A percentile compares a stretch with the other conserved stretches of the same genome.
Evolutionary conservation across 2,797 vertebrate species (phyloP).

Genomic region (Paramormyrops hopkinsi): DNA sequence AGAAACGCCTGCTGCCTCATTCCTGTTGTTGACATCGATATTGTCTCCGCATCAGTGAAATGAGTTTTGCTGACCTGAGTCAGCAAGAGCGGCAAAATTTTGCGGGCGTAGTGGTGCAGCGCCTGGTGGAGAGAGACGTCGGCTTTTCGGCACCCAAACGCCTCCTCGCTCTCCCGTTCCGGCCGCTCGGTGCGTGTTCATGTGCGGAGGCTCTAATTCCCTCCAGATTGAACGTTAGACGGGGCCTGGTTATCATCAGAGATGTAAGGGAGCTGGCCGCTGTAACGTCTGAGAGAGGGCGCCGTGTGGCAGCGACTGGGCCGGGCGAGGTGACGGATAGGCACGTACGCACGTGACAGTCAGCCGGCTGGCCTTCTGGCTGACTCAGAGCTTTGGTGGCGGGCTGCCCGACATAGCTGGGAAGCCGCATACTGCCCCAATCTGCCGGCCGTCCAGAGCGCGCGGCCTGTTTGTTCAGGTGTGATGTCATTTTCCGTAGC

Average conservation of each 20-base stretch:
- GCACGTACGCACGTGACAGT: not conserved
- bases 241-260: not conserved
- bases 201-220: not conserved
- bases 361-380: not conserved
- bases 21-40: constrained; percentile 65
- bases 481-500: not conserved
- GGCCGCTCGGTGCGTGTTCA: not conserved
- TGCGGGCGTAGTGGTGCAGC: constrained; percentile 45
- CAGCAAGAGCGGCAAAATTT: constrained; percentile 65
- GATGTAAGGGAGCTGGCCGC: not conserved
- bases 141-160: not conserved
- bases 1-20: not conserved
- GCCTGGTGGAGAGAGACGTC: not conserved
- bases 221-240: not conserved
- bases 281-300: not conserved
- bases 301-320: not conserved
- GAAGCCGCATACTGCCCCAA: not conserved
- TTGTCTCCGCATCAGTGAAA: constrained; percentile 72
- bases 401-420: not conserved
- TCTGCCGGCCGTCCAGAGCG: not conserved
- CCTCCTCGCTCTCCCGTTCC: not conserved
- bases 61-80: constrained; percentile 74
- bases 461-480: not conserved
- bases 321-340: not conserved
- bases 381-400: not conserved